These are phyloP conservation scores for Hydractinia echinata DNA, from an alignment of 30 jellyfish, hydroid and myxozoan genomes.

Conservation along the genomic window DNA sequence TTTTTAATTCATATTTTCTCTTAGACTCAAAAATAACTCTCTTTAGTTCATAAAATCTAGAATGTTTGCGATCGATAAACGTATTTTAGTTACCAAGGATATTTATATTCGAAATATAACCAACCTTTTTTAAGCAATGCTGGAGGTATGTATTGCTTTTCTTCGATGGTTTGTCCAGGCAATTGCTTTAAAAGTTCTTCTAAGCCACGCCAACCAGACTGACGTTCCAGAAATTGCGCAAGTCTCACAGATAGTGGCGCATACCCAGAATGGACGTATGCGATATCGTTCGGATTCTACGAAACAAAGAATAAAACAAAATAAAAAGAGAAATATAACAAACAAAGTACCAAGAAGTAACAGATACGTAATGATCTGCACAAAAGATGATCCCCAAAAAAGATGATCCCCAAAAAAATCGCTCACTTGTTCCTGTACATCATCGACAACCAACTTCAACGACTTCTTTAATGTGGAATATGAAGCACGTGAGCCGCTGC, in stretches of 20 bases:
- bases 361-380: not conserved
- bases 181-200: conserved; percentile 79
- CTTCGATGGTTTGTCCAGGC: conserved; percentile 95
- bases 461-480: conserved; percentile 74
- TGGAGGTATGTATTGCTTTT: conserved; percentile 77
- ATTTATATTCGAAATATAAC: too few relatives aligned
- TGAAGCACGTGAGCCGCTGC: conserved; percentile 44
- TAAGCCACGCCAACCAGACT: conserved; percentile 87
- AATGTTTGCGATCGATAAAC: too few relatives aligned
- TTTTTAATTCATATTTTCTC: too few relatives aligned
- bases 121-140: conserved; percentile 82
- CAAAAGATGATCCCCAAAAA: not conserved
- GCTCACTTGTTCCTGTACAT: conserved; percentile 76
- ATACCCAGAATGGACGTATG: conserved; percentile 93
- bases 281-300: conserved; percentile 83
- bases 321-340: not conserved
- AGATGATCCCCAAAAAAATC: not conserved
- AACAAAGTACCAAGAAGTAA: not conserved
- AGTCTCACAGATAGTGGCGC: conserved; percentile 94
- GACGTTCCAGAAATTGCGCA: conserved; percentile 85
- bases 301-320: not conserved
- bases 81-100: too few relatives aligned
- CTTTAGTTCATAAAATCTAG: too few relatives aligned
- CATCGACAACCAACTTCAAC: conserved; percentile 81
- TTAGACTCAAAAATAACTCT: too few relatives aligned